Evolutionary conservation across 1,140 invertebrate genomes (phyloP).

Genomic region (Cydia splendana): DNA sequence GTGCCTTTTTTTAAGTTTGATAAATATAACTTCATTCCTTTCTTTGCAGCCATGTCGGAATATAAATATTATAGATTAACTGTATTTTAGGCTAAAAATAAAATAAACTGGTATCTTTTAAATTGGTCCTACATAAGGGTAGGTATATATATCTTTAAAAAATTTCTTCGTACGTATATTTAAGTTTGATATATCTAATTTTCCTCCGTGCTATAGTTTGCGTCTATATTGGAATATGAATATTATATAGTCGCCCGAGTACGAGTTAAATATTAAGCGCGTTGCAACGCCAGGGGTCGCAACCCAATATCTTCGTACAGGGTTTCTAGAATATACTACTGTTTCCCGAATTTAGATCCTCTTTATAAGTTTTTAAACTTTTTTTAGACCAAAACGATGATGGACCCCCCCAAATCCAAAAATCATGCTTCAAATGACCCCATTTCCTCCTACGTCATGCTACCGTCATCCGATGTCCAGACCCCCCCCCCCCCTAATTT

Average conservation of each 20-base stretch:
- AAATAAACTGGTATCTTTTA: not conserved
- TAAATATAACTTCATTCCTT: not conserved
- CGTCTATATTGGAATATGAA: not conserved
- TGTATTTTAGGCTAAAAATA: too few relatives aligned
- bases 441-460: too few relatives aligned
- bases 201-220: not conserved
- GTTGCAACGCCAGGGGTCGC: conserved; percentile 48
- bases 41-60: not conserved
- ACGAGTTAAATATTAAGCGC: conserved; percentile 33
- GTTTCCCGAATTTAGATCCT: not conserved
- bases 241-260: not conserved
- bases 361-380: not conserved
- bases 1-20: not conserved
- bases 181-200: not conserved
- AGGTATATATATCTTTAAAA: not conserved
- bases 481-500: too few relatives aligned
- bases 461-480: too few relatives aligned
- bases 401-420: too few relatives aligned
- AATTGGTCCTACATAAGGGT: not conserved
- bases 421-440: too few relatives aligned
- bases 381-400: too few relatives aligned
- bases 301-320: conserved; percentile 19
- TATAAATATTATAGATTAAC: not conserved
- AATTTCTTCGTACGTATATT: not conserved
- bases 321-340: conserved; percentile 10